phyloP scores from a whole-genome alignment of 2,888 invertebrate species.

The Myathropa florea region DNA sequence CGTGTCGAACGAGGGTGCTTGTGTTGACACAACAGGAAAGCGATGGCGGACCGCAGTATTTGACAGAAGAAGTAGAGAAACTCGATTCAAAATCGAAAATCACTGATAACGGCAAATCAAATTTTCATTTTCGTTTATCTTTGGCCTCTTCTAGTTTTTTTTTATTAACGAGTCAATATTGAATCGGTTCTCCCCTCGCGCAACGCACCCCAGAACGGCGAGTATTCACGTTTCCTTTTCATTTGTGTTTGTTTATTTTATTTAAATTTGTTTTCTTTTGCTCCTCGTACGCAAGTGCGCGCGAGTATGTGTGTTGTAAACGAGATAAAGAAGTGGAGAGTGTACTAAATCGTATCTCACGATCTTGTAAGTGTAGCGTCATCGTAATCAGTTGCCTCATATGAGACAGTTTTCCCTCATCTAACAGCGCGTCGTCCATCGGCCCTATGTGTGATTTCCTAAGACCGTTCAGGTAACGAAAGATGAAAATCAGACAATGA shows the following conservation, averaged over 20 bases:
- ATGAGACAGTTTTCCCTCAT: background rate
- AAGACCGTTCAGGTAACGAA: constrained; percentile 20
- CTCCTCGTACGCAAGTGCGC: background rate
- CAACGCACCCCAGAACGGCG: background rate
- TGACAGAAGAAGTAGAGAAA: background rate
- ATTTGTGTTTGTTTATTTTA: constrained; percentile 6
- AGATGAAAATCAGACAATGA: background rate
- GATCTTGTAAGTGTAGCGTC: constrained; percentile 15
- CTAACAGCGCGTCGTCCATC: background rate
- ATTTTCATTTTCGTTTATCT: constrained; percentile 26
- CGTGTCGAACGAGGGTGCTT: background rate
- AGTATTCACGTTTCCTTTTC: constrained; percentile 8
- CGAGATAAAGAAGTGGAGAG: constrained; percentile 23
- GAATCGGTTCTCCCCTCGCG: background rate
- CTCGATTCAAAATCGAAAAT: constrained; percentile 4
- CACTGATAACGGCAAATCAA: constrained; percentile 42
- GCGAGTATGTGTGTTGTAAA: background rate
- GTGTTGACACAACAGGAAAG: background rate
- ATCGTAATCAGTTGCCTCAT: constrained; percentile 8
- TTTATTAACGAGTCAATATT: constrained; percentile 27
- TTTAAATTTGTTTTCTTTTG: constrained; percentile 23
- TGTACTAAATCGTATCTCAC: constrained; percentile 59
- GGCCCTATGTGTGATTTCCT: background rate
- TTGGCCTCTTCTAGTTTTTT: background rate
- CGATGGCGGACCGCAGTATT: background rate